Evolutionary conservation across 2,113 vertebrate genomes (phyloP).

Genomic region (Tragulus kanchil): DNA sequence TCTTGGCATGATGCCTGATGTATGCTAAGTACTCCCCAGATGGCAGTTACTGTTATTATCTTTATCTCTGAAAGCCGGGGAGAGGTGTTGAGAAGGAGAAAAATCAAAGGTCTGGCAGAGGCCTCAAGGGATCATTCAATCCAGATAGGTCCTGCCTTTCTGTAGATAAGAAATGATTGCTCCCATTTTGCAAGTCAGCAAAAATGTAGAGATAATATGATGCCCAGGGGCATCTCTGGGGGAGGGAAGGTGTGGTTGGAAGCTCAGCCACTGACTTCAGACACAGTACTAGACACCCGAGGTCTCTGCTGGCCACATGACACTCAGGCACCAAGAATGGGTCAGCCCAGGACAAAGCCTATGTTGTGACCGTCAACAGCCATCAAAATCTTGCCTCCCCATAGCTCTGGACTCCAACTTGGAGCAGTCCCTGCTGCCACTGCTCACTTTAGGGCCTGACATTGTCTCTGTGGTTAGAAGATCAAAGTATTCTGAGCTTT

Average conservation of each 20-base stretch:
- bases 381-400: too few relatives aligned
- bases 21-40: background rate
- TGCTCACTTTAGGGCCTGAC: background rate
- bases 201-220: background rate
- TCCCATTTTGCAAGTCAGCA: background rate
- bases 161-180: slow-evolving; percentile 1
- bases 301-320: background rate
- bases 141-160: background rate
- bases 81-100: background rate
- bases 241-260: background rate
- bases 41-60: background rate
- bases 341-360: background rate
- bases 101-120: background rate
- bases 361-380: background rate
- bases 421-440: background rate
- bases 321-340: background rate
- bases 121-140: background rate
- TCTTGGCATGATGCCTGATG: background rate
- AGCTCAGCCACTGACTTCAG: background rate
- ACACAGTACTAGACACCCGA: background rate
- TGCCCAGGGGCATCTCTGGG: background rate
- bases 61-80: background rate
- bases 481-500: background rate
- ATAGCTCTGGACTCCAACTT: background rate
- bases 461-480: background rate